Percentiles rank a stretch among this genome's conserved stretches.
phyloP scores from a whole-genome alignment of 1,140 invertebrate genomes.

The Wiebesia pumilae region DNA sequence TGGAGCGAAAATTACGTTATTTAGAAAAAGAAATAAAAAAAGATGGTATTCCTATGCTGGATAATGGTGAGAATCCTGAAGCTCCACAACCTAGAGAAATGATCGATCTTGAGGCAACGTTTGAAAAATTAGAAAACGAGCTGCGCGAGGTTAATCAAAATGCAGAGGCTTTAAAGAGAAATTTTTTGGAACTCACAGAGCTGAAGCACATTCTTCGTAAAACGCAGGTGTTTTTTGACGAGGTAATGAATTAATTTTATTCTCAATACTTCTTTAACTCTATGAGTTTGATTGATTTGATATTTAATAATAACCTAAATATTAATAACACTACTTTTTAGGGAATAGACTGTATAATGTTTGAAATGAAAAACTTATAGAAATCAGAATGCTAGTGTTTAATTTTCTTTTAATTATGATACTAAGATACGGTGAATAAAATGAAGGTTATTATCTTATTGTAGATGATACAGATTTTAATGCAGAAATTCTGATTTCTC shows the following conservation, averaged over 20 bases:
- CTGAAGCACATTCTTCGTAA: slow-evolving; percentile 96
- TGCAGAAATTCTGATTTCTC: slow-evolving; percentile 4
- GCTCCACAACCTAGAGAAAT: slow-evolving; percentile 98
- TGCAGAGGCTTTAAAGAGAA: slow-evolving; percentile 96
- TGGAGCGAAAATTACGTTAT: slow-evolving; percentile 96
- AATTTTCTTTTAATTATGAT: background rate
- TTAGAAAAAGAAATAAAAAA: slow-evolving; percentile 99
- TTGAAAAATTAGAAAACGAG: slow-evolving; percentile 97
- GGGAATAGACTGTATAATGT: background rate
- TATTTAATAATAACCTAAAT: background rate
- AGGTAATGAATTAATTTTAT: slow-evolving; percentile 81
- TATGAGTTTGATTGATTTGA: background rate
- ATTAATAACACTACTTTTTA: background rate
- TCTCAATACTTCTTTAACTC: background rate
- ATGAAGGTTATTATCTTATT: background rate
- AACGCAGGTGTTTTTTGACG: slow-evolving; percentile 98
- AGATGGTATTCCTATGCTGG: slow-evolving; percentile 96
- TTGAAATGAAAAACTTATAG: slow-evolving; percentile 22
- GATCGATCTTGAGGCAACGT: slow-evolving; percentile 98
- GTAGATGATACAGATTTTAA: background rate
- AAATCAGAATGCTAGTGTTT: slow-evolving; percentile 4
- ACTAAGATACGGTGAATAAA: background rate
- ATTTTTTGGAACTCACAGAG: slow-evolving; percentile 96
- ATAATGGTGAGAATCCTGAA: slow-evolving; percentile 97
- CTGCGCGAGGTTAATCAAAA: slow-evolving; percentile 98